Evolutionary conservation across 2,888 invertebrate species (phyloP), one percentile per base, ranked within the genome.

Genomic region (Actias luna): DNA sequence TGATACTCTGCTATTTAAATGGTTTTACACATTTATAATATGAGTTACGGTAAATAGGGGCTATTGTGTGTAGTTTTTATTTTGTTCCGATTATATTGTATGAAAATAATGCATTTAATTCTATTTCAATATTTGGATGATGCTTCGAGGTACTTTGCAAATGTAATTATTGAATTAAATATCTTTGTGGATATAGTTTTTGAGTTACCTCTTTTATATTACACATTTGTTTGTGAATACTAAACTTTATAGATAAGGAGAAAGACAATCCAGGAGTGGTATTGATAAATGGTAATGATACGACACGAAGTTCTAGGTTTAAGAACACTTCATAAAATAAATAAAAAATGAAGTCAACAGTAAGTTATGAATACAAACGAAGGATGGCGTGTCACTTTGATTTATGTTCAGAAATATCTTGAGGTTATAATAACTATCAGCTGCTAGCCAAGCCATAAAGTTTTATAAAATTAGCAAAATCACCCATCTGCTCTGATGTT

Each of bases 21-120:
- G 91, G 91, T 90, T 92, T 92, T 92, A 92, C 91, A 92, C 92
- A 92, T 92, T 90, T 90, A 92, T 92, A 91, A 88, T 91, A 83
- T 83, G 83, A 88, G 91, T 84, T 84, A 88, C 88, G 85, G 86
- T 91, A 92, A 92, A 92, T 92, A 91, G 79, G 80, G 71, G 69
- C 79, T 75, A 75, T 92, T 92, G 89, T 91, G 75, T 69, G 62
- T 63, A 76, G 85, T 82, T 88, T 86, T 83, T 83, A 85, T 84
- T 82, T 88, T 89, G 84, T 89, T 80, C 84, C 73, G 80, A 83
- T 72, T 77, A 82, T 86, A 89, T 91, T 92, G 92, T 89, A 86
- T 82, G 90, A 87, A 88, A 87, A 89, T 92, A 92, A 91, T 88
- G 83, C 85, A 79, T 85, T 82, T 88, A 89, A 90, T 88, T 83